Percentiles rank a stretch among this genome's conserved stretches.
These are phyloP conservation scores for Nannoperca australis DNA, from an alignment of 2,797 vertebrate genomes.

Conservation along the genomic window DNA sequence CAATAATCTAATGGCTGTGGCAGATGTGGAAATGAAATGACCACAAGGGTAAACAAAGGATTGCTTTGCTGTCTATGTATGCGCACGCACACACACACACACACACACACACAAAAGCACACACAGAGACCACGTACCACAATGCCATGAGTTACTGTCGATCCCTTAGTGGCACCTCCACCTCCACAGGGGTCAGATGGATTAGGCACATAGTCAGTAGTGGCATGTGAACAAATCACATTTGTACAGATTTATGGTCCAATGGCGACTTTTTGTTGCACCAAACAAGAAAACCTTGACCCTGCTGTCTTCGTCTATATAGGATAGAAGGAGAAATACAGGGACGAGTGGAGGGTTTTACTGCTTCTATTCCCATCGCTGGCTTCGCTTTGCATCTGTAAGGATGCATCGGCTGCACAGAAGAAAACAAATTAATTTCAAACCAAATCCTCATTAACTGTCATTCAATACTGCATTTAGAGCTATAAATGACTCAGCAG, in stretches of 20 bases:
- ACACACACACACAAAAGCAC: conserved; percentile 3
- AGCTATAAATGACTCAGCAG: conserved; percentile 9
- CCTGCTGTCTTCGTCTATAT: conserved; percentile 26
- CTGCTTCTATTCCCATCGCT: neutral
- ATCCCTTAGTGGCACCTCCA: conserved; percentile 36
- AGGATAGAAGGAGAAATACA: neutral
- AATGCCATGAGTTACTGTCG: conserved; percentile 52
- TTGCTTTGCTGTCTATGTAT: conserved; percentile 1
- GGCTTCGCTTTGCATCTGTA: neutral
- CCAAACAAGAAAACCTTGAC: conserved; percentile 62
- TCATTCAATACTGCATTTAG: neutral
- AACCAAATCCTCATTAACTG: neutral
- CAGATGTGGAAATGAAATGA: conserved; percentile 57
- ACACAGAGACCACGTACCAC: conserved; percentile 15
- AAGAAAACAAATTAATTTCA: neutral
- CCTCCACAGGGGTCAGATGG: conserved; percentile 46
- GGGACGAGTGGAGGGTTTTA: neutral
- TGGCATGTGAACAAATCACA: conserved; percentile 49
- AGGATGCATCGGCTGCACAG: neutral
- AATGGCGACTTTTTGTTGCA: conserved; percentile 41
- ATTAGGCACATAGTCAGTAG: conserved; percentile 30
- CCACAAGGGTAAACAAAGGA: conserved; percentile 24
- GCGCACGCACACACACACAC: conserved; percentile 4
- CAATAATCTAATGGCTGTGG: conserved; percentile 16
- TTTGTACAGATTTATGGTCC: conserved; percentile 49